phyloP scores from a whole-genome alignment of 2,113 vertebrate genomes.

The Nothocercus nigrocapillus region DNA sequence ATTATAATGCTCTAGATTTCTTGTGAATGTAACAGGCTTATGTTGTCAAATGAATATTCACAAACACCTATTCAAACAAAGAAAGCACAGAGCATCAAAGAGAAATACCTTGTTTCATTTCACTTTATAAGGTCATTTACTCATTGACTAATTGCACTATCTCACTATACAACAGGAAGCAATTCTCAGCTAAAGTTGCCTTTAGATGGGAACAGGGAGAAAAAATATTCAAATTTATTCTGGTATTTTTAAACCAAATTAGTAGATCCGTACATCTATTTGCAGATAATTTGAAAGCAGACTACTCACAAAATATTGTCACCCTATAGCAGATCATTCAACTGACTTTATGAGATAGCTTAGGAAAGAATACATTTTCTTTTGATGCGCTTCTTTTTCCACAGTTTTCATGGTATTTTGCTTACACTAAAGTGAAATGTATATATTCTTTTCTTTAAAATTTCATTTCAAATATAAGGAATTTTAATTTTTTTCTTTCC shows the following conservation, averaged over 20 bases:
- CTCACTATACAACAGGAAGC: background rate
- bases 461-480: background rate
- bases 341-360: background rate
- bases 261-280: background rate
- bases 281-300: background rate
- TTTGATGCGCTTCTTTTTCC: background rate
- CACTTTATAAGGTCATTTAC: background rate
- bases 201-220: background rate
- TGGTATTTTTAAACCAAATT: background rate
- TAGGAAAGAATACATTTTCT: background rate
- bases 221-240: background rate
- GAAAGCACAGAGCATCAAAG: background rate
- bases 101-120: background rate
- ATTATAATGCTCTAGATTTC: background rate
- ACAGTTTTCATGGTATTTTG: background rate
- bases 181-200: background rate
- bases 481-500: background rate
- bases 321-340: background rate
- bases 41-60: background rate
- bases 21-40: background rate
- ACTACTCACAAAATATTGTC: background rate
- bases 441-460: background rate
- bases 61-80: background rate
- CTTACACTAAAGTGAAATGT: background rate
- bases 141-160: background rate